Evolutionary conservation across 2,113 vertebrate genomes (phyloP).

Genomic region (Macquaria ambigua): DNA sequence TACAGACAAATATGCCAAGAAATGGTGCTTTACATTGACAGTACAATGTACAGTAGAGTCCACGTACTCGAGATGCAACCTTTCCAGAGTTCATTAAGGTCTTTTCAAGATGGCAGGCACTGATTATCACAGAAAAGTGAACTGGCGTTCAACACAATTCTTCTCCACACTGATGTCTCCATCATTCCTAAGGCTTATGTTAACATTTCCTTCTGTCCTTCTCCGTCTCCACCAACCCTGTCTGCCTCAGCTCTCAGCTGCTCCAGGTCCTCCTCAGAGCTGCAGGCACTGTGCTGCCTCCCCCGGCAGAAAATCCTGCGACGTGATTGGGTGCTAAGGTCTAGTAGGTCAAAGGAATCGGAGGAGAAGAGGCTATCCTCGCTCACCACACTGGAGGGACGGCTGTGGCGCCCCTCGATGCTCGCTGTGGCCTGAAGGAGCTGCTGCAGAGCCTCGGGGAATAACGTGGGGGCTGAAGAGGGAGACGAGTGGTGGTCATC

Average conservation of each 20-base stretch:
- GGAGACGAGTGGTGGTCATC: constrained; percentile 43
- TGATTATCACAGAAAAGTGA: constrained; percentile 21
- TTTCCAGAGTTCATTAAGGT: constrained; percentile 18
- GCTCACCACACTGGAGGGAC: constrained; percentile 84
- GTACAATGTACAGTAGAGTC: constrained; percentile 26
- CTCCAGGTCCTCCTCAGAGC: constrained; percentile 80
- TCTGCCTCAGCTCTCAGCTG: constrained; percentile 12
- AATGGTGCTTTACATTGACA: constrained; percentile 29
- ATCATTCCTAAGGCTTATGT: background rate
- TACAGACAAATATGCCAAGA: constrained; percentile 8
- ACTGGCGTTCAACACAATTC: background rate
- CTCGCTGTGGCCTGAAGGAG: constrained; percentile 65
- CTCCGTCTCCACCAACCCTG: background rate
- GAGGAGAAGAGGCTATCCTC: constrained; percentile 86
- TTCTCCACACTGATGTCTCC: background rate
- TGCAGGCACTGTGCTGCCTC: constrained; percentile 55
- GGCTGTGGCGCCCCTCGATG: constrained; percentile 54
- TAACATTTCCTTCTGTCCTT: constrained; percentile 33
- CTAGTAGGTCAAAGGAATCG: constrained; percentile 84
- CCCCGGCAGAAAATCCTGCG: constrained; percentile 68
- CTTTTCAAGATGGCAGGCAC: constrained; percentile 22
- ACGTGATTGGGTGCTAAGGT: constrained; percentile 76
- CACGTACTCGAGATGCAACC: constrained; percentile 17
- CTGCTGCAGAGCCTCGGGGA: constrained; percentile 78
- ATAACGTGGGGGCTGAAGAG: constrained; percentile 29